These are phyloP conservation scores for Drosophila biarmipes DNA, from an alignment of 1,140 invertebrate species.

Conservation along the genomic window DNA sequence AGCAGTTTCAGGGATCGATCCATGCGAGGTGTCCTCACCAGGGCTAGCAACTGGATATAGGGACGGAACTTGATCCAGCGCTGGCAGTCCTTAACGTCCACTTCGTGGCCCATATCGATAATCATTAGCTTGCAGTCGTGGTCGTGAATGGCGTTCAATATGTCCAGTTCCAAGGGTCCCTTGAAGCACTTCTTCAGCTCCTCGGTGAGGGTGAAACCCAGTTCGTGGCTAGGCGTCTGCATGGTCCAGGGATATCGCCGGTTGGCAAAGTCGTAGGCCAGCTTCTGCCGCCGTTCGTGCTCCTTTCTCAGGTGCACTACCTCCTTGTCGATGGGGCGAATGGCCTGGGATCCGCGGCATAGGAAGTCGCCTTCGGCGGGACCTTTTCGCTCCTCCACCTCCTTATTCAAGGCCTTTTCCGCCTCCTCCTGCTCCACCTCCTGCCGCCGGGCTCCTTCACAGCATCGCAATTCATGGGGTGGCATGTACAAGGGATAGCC, in stretches of 20 bases:
- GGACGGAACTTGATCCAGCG: conserved; percentile 72
- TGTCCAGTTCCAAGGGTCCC: conserved; percentile 37
- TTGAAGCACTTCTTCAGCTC: conserved; percentile 33
- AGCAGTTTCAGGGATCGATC: conserved; percentile 59
- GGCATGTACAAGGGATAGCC: conserved; percentile 54
- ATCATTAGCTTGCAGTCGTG: conserved; percentile 64
- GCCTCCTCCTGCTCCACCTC: conserved; percentile 12
- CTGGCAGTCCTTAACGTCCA: conserved; percentile 53
- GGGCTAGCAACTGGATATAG: conserved; percentile 53
- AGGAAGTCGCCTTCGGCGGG: background rate
- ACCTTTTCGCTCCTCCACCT: conserved; percentile 1
- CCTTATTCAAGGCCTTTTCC: conserved; percentile 7
- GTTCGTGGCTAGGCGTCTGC: conserved; percentile 54
- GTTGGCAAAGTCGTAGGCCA: conserved; percentile 69
- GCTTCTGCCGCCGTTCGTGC: conserved; percentile 44
- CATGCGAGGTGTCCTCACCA: conserved; percentile 53
- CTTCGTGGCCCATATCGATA: conserved; percentile 57
- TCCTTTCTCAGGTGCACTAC: conserved; percentile 6
- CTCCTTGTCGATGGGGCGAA: conserved; percentile 38
- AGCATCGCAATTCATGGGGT: conserved; percentile 56
- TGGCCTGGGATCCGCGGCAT: conserved; percentile 17
- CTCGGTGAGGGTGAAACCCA: conserved; percentile 38
- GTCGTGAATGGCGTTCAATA: conserved; percentile 51
- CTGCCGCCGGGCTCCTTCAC: conserved; percentile 13
- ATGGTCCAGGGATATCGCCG: conserved; percentile 73